These are phyloP conservation scores for Virgularia gustaviana DNA, from an alignment of 92 coral and sea anemone species.

Conservation along the genomic window DNA sequence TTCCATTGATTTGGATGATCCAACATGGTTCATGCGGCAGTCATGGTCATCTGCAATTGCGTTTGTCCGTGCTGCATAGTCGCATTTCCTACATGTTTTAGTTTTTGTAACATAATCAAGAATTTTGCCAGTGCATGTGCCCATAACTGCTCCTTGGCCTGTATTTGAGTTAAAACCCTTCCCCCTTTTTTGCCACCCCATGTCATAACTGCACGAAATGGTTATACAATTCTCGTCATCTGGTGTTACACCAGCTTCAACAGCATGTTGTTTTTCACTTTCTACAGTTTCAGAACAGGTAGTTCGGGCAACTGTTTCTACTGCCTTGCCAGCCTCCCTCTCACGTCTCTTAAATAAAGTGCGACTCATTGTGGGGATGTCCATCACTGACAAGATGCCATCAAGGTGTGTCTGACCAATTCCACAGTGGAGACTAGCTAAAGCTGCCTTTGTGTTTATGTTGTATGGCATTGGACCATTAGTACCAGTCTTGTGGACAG, in stretches of 20 bases:
- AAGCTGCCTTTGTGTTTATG: conserved; percentile 55
- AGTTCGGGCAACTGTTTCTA: conserved; percentile 39
- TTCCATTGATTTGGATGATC: conserved; percentile 66
- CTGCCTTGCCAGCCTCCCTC: conserved; percentile 55
- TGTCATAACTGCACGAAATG: conserved; percentile 36
- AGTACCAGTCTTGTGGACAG: conserved; percentile 47
- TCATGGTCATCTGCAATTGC: conserved; percentile 47
- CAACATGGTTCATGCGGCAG: conserved; percentile 53
- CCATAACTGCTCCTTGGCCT: conserved; percentile 58
- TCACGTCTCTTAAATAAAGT: conserved; percentile 54
- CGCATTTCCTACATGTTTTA: conserved; percentile 51
- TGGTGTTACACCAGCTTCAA: not conserved
- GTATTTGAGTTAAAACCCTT: conserved; percentile 56
- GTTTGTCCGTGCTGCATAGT: conserved; percentile 15
- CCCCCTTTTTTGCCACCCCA: conserved; percentile 71
- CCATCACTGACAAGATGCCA: conserved; percentile 43
- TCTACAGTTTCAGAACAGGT: conserved; percentile 42
- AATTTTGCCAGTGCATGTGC: conserved; percentile 49
- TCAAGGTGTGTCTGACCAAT: conserved; percentile 60
- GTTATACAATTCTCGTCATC: not conserved
- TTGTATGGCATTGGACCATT: conserved; percentile 58
- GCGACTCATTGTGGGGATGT: conserved; percentile 48
- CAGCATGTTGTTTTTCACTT: conserved; percentile 7
- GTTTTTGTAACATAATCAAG: conserved; percentile 47
- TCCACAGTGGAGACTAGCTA: conserved; percentile 60